phyloP scores from a whole-genome alignment of 2,113 vertebrate genomes.

The Sterrhoptilus dennistouni region DNA sequence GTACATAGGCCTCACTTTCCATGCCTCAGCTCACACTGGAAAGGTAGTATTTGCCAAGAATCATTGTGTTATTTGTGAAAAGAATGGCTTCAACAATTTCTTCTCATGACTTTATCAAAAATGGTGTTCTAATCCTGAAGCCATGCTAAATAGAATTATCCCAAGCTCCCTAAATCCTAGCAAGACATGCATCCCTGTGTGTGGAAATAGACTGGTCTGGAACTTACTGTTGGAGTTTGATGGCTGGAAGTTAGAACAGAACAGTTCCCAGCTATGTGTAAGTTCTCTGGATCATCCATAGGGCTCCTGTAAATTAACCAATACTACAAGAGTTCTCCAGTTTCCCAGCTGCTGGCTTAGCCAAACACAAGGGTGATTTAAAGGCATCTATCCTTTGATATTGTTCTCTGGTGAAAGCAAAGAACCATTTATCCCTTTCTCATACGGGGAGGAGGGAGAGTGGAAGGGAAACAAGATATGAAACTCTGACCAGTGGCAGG shows the following conservation, averaged over 20 bases:
- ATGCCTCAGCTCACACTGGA: not conserved
- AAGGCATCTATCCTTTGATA: not conserved
- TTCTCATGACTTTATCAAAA: not conserved
- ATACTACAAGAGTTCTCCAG: not conserved
- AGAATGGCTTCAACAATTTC: not conserved
- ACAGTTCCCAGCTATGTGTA: not conserved
- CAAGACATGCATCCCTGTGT: not conserved
- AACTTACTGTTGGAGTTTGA: not conserved
- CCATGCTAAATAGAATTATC: not conserved
- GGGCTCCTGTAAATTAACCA: not conserved
- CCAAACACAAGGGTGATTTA: not conserved
- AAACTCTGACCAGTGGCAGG: not conserved
- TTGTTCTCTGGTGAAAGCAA: not conserved
- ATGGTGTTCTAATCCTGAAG: not conserved
- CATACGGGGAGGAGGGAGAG: not conserved
- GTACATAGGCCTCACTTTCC: not conserved
- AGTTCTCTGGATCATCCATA: not conserved
- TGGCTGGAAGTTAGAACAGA: not conserved
- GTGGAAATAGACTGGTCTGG: not conserved
- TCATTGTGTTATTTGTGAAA: accelerated
- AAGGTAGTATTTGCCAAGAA: not conserved
- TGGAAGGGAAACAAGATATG: not conserved
- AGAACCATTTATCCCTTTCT: not conserved
- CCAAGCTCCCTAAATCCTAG: not conserved
- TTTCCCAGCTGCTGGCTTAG: not conserved